Evolutionary conservation across 1,140 invertebrate genomes (phyloP).

Genomic region (Ceratitis capitata): DNA sequence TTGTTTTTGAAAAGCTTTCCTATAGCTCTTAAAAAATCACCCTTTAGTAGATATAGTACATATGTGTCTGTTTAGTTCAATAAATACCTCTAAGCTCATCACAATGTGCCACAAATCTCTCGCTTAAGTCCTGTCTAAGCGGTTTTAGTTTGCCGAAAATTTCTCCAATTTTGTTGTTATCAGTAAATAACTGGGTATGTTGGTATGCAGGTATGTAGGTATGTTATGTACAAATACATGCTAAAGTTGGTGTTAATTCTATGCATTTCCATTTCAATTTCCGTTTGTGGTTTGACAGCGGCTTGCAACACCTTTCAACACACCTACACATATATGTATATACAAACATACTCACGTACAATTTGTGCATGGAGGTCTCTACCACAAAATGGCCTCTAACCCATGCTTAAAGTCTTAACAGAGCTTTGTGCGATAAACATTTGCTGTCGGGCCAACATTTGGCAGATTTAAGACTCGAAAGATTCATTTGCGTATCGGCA

Average conservation of each 20-base stretch:
- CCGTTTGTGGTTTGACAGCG: conserved; percentile 10
- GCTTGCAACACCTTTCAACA: not conserved
- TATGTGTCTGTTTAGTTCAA: not conserved
- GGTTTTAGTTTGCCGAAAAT: conserved; percentile 13
- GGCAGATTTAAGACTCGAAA: not conserved
- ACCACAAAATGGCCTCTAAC: not conserved
- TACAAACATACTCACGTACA: not conserved
- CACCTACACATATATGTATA: not conserved
- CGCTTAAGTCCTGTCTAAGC: conserved; percentile 9
- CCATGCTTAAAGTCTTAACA: not conserved
- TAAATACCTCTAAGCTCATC: conserved; percentile 12
- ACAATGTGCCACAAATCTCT: conserved; percentile 9
- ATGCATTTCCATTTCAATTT: conserved; percentile 15
- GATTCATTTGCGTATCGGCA: not conserved
- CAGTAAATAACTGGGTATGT: not conserved
- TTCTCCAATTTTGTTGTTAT: not conserved
- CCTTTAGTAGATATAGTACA: no score
- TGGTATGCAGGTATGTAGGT: not conserved
- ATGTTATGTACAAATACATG: not conserved
- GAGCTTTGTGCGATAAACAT: not conserved
- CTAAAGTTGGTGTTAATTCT: not conserved
- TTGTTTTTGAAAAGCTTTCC: no score
- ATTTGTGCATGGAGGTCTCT: no score
- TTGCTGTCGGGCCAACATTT: not conserved
- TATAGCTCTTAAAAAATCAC: no score